phyloP scores from a whole-genome alignment of 2,797 vertebrate genomes.

The Glossophaga mutica region DNA sequence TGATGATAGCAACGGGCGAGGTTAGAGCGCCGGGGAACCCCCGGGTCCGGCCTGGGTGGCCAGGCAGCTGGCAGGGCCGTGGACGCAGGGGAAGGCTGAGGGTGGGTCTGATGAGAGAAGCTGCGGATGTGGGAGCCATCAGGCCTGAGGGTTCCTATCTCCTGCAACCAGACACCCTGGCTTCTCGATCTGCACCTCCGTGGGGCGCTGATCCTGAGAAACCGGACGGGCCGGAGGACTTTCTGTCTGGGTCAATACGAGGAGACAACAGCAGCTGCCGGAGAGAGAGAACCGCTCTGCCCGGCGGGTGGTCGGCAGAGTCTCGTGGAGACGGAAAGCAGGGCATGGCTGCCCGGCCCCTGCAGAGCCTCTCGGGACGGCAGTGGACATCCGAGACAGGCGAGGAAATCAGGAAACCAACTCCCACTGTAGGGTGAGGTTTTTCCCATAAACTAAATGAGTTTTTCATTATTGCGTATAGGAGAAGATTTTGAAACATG shows the following conservation, averaged over 20 bases:
- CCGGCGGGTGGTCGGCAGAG: background rate
- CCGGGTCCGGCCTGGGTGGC: background rate
- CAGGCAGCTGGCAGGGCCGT: background rate
- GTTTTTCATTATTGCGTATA: background rate
- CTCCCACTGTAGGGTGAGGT: background rate
- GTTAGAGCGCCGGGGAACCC: accelerated
- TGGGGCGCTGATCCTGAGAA: background rate
- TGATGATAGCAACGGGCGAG: background rate
- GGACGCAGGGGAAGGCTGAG: background rate
- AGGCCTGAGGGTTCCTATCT: too few relatives aligned
- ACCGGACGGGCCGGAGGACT: background rate
- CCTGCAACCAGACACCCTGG: accelerated
- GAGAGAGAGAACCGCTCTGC: background rate
- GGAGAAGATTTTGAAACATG: background rate
- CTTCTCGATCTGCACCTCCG: background rate
- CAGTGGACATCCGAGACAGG: background rate
- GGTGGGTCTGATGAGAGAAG: background rate
- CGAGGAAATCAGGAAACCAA: background rate
- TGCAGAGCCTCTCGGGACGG: background rate
- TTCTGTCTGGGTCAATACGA: background rate
- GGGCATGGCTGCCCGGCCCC: background rate
- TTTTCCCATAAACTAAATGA: background rate
- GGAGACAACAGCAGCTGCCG: background rate
- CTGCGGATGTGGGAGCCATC: background rate
- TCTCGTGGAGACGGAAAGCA: background rate